phyloP scores from a whole-genome alignment of 2,797 vertebrate genomes.

The Aldrovandia affinis region DNA sequence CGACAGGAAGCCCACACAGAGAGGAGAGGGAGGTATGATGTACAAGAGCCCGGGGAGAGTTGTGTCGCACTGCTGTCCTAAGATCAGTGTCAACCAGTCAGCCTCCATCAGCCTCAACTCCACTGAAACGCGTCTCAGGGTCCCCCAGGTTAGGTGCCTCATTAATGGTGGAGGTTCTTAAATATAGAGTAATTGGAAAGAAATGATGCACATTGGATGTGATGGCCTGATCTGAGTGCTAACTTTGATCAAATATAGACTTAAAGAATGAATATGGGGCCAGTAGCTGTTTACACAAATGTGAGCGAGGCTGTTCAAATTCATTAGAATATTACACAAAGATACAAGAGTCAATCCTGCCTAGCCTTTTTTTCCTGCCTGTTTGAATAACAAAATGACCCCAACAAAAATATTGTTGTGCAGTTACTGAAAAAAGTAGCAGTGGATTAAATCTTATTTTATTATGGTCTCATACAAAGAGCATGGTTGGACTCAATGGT shows the following conservation, averaged over 20 bases:
- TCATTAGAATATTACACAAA: background rate
- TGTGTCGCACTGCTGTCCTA: background rate
- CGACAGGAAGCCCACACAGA: background rate
- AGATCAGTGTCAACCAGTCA: background rate
- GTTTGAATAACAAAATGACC: background rate
- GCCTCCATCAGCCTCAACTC: background rate
- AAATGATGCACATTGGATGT: background rate
- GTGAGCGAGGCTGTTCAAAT: background rate
- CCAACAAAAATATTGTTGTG: background rate
- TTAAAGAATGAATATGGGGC: background rate
- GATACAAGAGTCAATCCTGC: background rate
- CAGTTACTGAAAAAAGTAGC: background rate
- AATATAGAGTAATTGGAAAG: background rate
- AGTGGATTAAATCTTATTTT: background rate
- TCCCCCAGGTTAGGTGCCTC: background rate
- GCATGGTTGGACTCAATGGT: too few species aligned
- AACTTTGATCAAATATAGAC: slow-evolving; percentile 1
- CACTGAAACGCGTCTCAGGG: background rate
- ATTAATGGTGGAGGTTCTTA: background rate
- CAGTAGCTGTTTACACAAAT: background rate
- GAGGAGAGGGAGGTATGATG: background rate
- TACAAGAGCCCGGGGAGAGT: background rate
- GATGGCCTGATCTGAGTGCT: background rate
- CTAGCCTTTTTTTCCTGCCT: background rate
- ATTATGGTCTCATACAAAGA: background rate